Conservation (phyloP, 2,797 vertebrate genomes). For the Ctenochaetus hawaiiensis region DNA sequence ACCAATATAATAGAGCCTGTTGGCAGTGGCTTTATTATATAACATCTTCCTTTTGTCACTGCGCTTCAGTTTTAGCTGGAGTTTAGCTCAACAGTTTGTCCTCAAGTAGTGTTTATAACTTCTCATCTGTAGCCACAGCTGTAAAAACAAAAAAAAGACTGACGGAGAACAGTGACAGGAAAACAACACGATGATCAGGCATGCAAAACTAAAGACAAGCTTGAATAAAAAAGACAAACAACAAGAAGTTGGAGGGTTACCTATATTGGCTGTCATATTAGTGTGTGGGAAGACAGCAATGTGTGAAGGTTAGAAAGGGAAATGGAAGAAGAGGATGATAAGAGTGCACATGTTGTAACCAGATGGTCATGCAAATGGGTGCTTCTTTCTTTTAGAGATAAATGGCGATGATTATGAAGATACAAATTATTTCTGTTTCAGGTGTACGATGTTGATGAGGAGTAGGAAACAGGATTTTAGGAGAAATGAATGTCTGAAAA, state of each 20-base stretch:
- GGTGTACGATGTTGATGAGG: slow-evolving; percentile 46
- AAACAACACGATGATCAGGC: slow-evolving; percentile 61
- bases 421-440: slow-evolving; percentile 59
- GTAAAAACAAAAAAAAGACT: slow-evolving; percentile 65
- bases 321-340: slow-evolving; percentile 56
- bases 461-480: slow-evolving; percentile 70
- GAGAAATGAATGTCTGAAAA: slow-evolving; percentile 62
- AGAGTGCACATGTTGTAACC: slow-evolving; percentile 37
- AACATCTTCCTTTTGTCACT: neutral
- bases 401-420: slow-evolving; percentile 66
- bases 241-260: slow-evolving; percentile 51
- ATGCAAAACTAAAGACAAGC: slow-evolving; percentile 68
- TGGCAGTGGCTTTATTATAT: neutral
- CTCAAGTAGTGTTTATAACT: slow-evolving; percentile 5
- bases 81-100: slow-evolving; percentile 2
- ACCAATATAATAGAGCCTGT: neutral
- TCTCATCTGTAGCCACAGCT: slow-evolving; percentile 30
- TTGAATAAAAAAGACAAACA: slow-evolving; percentile 58
- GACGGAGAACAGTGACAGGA: slow-evolving; percentile 70
- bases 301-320: slow-evolving; percentile 62
- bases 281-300: slow-evolving; percentile 56
- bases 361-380: slow-evolving; percentile 51
- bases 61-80: neutral
- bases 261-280: slow-evolving; percentile 68
- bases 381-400: slow-evolving; percentile 48